Evolutionary conservation across 2,113 vertebrate species (phyloP), one percentile per base, ranked within the genome.

Genomic region (Oncorhynchus clarkii): DNA sequence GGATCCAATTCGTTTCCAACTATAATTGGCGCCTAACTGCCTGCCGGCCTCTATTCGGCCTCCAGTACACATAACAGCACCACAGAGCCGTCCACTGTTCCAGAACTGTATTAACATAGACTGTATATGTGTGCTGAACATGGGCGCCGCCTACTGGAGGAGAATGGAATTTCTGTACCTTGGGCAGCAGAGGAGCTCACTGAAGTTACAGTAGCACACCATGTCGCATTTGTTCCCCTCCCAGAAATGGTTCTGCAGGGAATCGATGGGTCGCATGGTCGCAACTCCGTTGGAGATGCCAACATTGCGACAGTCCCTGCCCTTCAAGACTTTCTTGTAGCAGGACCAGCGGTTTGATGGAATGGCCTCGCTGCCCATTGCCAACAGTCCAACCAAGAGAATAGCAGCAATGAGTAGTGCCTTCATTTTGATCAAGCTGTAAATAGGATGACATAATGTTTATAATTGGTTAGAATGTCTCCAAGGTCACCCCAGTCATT

Each of bases 141-240:
- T 16, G 13, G 12, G 7, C 71, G 22, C 72, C 82, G 45, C 45
- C 84, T 84, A 51, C 69, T 77, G 86, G 75, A 18, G 2, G 0
- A 60, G 5, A 57, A 4, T 68, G 27, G 67, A 0, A 1, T 67
- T 39, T n/a, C 48, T 91, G 95, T 95, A 95, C 95, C 93, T 95
- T 67, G 95, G 94, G 72, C 95, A 96, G 86, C 95, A 96, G 78
- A 96, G 90, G 78, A 96, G 1, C 80, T 95, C 94, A 0, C 86
- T 91, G 81, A 88, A 78, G 82, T 89, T 94, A 89, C 95, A 96
- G 88, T 93, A 95, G 70, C 95, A 96, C 83, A 94, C 90, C 73
- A 92, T 86, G 54, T 95, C 88, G 3, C 95, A 96, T 57, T 82
- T 88, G 8, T 90, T 86, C 6, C 92, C 92, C 54, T 93, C 88